Evolutionary conservation across 2,113 vertebrate species (phyloP).

Genomic region (Irena cyanogastra): DNA sequence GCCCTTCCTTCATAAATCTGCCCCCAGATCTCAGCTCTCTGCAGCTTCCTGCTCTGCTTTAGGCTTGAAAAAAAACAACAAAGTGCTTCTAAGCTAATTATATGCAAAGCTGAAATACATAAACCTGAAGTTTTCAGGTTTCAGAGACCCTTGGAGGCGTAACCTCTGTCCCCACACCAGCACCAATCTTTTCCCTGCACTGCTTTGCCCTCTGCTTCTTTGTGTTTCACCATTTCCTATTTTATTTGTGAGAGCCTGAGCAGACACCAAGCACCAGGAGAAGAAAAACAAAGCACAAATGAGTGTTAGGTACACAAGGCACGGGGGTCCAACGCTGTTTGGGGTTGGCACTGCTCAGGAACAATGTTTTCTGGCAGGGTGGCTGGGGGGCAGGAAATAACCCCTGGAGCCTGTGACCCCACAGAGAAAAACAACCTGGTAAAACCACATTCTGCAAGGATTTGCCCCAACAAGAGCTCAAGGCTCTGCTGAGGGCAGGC

Average conservation of each 20-base stretch:
- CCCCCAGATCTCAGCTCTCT: background rate
- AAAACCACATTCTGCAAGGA: background rate
- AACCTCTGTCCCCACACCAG: background rate
- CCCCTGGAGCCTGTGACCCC: background rate
- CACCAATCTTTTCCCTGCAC: background rate
- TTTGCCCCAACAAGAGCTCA: background rate
- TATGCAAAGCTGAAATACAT: background rate
- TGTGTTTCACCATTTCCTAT: background rate
- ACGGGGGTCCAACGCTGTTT: background rate
- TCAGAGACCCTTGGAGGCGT: fast-evolving
- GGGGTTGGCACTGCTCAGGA: background rate
- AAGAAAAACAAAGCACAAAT: constrained; percentile 23
- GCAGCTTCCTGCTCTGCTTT: background rate
- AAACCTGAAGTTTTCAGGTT: background rate
- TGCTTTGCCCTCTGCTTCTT: background rate
- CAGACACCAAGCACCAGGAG: background rate
- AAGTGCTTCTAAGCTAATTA: background rate
- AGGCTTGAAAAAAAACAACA: background rate
- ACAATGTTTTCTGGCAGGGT: background rate
- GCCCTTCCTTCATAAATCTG: background rate
- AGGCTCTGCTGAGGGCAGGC: background rate
- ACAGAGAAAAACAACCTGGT: background rate
- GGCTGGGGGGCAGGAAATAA: constrained; percentile 13
- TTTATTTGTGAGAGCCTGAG: background rate
- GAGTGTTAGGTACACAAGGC: background rate